Base-by-base conservation (phyloP, 2,888 invertebrate genomes). In the Lepidocyrtoides sp. region DNA sequence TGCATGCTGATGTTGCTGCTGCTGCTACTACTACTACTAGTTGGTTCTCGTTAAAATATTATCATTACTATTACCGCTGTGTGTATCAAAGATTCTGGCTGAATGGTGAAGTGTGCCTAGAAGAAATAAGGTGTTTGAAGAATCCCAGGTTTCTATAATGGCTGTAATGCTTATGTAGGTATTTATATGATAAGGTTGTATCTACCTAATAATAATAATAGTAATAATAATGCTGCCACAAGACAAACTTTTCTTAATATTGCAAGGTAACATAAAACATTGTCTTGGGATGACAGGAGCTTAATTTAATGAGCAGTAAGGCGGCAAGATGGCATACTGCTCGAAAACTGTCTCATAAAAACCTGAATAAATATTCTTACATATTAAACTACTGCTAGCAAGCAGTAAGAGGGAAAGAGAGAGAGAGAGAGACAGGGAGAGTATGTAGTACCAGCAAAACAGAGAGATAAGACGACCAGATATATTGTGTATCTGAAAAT, bases 251-350 rank as follows among this genome's bases (percentile, higher is more conserved):
- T 89, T 83, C 89, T 75, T 89, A 60, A 89, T 89, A 89, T 89
- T 89, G 89, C 51, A 89, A 89, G 89, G 89, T 89, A 89, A 72
- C 82, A 89, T 89, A 83, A 89, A 89, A 91, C 89, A 89, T 89
- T 89, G 91, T 89, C 88, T 89, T 89, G 89, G 85, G 91, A 91
- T 82, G 91, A 91, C 91, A 89, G 89, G 89, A 91, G 91, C 89
- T 91, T 91, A 85, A 91, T 91, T 91, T 91, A 91, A 91, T 91
- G 91, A 91, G 89, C 91, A 91, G 85, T 89, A 89, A 91, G 88
- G 89, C 89, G 83, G 75, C 75, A 84, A 84, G 83, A 83, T 89
- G 83, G 83, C 83, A 83, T 83, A 89, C 89, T 89, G 75, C 89
- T 89, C 83, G 83, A 89, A 84, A 89, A 89, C 89, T 89, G 89